Evolutionary conservation across 2,113 vertebrate species (phyloP), one percentile per base, ranked within the genome.

Genomic region (Nasalis larvatus): DNA sequence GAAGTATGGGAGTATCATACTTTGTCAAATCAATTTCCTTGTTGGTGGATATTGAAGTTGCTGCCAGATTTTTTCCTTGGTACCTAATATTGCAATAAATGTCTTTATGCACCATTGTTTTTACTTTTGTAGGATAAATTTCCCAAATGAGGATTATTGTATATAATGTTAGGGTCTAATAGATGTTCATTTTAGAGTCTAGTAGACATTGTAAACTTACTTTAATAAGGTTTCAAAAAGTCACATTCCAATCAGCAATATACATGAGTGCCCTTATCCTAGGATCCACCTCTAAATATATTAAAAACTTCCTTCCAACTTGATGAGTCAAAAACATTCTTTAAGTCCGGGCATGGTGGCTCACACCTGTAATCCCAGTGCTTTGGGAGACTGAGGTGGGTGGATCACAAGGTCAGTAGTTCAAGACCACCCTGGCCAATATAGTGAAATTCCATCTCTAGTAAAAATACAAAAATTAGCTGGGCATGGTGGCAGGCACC

Each of bases 111-210:
- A 74, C 0, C 14, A 88, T 27, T 66, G 20, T 42, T 92, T 95
- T 81, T 35, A 86, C 40, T 78, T 87, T 90, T 94, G 42, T 60
- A 69, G 40, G 8, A 20, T 25, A 11, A 11, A 58, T 58, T 82
- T 91, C 54, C 17, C 5, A 86, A 78, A 60, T 84, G 2, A 96
- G 35, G 20, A 76, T 87, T 90, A 69, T 83, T 89, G 11, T 4
- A 3, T 91, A 37, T 81, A 94, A 94, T 69, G 96, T 94, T 82
- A 88, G 37, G 32, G 6, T 86, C 11, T 81, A 95, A 35, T 25
- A 96, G 35, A 47, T 60, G 87, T 27, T 93, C 6, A 82, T 56
- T 86, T 86, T 83, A 76, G 5, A 10, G 13, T 42, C 6, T 40
- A 80, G 20, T 42, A 85, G 56, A 66, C 77, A 91, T 4, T 68